phyloP scores from a whole-genome alignment of 2,888 invertebrate species.

The Brachyptera risi region DNA sequence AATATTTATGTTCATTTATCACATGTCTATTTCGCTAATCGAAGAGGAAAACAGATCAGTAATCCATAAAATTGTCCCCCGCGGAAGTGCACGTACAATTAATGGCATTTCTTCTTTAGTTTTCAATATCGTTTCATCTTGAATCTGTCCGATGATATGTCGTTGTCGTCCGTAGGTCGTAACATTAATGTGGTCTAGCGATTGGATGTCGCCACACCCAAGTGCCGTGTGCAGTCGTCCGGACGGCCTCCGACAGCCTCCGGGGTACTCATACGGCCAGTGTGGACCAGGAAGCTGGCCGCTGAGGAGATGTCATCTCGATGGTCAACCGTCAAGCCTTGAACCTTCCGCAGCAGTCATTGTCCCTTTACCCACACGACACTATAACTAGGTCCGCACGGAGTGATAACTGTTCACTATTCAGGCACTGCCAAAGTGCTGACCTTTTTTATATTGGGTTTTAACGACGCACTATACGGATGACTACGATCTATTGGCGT shows the following conservation, averaged over 20 bases:
- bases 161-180: not conserved
- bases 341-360: conserved; percentile 16
- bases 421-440: too few relatives aligned
- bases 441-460: too few relatives aligned
- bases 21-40: too few relatives aligned
- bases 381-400: too few relatives aligned
- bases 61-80: conserved; percentile 14
- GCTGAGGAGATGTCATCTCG: conserved; percentile 9
- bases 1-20: too few relatives aligned
- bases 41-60: too few relatives aligned
- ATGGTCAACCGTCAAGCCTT: conserved; percentile 17
- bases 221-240: not conserved
- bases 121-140: conserved; percentile 15
- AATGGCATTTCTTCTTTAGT: not conserved
- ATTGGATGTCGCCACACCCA: not conserved
- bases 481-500: too few relatives aligned
- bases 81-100: conserved; percentile 9
- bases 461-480: too few relatives aligned
- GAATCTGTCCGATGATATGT: not conserved
- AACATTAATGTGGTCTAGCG: not conserved
- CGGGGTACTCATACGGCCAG: not conserved
- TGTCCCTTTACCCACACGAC: conserved; percentile 13
- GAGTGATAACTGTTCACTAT: too few relatives aligned
- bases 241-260: not conserved
- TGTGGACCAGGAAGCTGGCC: conserved; percentile 10